These are phyloP conservation scores for Galbula dea DNA, from an alignment of 2,113 vertebrate species.

Conservation along the genomic window DNA sequence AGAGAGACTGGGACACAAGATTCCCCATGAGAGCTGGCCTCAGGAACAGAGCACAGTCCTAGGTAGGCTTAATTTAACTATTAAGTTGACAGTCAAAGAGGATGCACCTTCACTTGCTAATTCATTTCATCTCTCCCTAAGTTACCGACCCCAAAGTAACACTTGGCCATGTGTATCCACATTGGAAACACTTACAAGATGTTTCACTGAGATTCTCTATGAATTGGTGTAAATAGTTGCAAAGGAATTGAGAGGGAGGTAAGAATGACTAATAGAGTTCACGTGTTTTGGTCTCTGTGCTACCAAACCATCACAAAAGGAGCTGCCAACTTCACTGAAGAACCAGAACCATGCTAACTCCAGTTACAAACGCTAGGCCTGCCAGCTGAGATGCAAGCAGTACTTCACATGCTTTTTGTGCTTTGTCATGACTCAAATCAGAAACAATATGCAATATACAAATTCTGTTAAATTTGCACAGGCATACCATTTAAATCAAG, in stretches of 20 bases:
- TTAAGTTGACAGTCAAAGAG: background rate
- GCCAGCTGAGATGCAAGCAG: background rate
- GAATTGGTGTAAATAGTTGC: background rate
- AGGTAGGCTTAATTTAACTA: background rate
- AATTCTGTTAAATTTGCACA: background rate
- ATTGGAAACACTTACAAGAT: background rate
- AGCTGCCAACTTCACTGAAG: background rate
- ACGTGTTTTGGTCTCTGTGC: background rate
- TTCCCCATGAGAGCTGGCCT: background rate
- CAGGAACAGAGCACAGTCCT: fast-evolving
- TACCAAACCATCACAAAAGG: background rate
- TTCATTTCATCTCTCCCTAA: background rate
- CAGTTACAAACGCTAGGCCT: background rate
- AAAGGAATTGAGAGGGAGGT: background rate
- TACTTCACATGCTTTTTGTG: background rate
- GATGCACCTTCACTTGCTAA: background rate
- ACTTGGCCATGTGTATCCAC: background rate
- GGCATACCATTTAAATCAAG: background rate
- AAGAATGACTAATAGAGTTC: background rate
- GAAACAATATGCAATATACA: background rate
- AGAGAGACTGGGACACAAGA: background rate
- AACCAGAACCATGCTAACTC: background rate
- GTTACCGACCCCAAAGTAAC: background rate
- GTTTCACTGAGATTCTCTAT: background rate
- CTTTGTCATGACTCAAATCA: background rate